Evolutionary conservation across 2,797 vertebrate genomes (phyloP).

Genomic region (Rhynchotus rufescens): DNA sequence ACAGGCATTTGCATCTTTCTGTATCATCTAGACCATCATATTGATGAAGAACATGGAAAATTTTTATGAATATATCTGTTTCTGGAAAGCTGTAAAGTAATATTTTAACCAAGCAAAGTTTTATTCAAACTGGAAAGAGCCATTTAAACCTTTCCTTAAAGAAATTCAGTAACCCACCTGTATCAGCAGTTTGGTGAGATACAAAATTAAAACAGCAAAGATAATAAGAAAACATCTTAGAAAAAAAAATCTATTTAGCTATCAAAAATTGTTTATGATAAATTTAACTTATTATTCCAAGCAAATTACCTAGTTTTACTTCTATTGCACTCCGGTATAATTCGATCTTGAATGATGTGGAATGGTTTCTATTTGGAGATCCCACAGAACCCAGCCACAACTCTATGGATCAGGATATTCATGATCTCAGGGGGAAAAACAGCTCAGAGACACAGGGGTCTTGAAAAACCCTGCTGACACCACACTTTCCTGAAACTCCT

Average conservation of each 20-base stretch:
- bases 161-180: background rate
- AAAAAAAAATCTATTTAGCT: constrained; percentile 4
- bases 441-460: background rate
- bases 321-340: background rate
- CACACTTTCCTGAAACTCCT: background rate
- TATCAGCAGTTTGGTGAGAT: background rate
- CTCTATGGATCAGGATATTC: constrained; percentile 10
- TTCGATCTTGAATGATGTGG: background rate
- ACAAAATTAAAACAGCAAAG: constrained; percentile 1
- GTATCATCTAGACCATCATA: background rate
- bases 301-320: constrained; percentile 1
- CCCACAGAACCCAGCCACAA: background rate
- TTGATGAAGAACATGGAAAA: background rate
- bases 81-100: background rate
- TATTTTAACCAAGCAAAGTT: background rate
- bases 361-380: constrained; percentile 2
- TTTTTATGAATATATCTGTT: background rate
- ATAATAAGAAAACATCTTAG: background rate
- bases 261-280: background rate
- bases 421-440: constrained; percentile 16
- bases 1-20: background rate
- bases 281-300: background rate
- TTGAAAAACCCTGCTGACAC: background rate
- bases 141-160: background rate
- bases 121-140: background rate